These are phyloP conservation scores for Leuciscus waleckii DNA, from an alignment of 2,797 vertebrate species.

Conservation along the genomic window DNA sequence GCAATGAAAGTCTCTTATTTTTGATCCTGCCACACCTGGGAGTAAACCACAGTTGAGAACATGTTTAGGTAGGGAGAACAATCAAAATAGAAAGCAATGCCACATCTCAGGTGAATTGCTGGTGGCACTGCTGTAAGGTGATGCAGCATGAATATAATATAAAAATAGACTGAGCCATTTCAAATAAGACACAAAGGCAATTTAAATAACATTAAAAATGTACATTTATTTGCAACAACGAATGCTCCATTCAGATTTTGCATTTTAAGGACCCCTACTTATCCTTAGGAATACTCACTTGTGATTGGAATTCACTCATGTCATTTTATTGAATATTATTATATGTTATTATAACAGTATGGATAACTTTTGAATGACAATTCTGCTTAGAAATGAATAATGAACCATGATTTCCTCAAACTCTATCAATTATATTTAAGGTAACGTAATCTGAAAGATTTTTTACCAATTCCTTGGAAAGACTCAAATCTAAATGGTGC, in stretches of 20 bases:
- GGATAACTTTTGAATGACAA: not conserved
- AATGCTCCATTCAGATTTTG: not conserved
- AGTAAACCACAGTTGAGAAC: not conserved
- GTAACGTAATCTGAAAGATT: not conserved
- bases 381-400: not conserved
- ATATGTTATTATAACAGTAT: not conserved
- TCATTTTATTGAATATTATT: not conserved
- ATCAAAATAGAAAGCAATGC: not conserved
- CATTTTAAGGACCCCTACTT: not conserved
- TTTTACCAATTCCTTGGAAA: not conserved
- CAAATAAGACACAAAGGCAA: not conserved
- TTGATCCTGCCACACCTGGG: conserved; percentile 65
- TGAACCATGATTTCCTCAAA: not conserved
- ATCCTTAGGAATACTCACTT: not conserved
- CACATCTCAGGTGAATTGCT: not conserved
- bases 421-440: not conserved
- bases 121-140: not conserved
- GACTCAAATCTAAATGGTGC: not conserved
- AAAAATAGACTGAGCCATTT: not conserved
- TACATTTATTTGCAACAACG: not conserved
- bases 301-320: not conserved
- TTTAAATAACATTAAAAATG: not conserved
- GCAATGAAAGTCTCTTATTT: conserved; percentile 68
- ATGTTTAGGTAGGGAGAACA: not conserved
- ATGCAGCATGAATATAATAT: not conserved